Evolutionary conservation across 2,888 invertebrate genomes (phyloP), one percentile per base, ranked within the genome.

Genomic region (Himalopsyche anomala): DNA sequence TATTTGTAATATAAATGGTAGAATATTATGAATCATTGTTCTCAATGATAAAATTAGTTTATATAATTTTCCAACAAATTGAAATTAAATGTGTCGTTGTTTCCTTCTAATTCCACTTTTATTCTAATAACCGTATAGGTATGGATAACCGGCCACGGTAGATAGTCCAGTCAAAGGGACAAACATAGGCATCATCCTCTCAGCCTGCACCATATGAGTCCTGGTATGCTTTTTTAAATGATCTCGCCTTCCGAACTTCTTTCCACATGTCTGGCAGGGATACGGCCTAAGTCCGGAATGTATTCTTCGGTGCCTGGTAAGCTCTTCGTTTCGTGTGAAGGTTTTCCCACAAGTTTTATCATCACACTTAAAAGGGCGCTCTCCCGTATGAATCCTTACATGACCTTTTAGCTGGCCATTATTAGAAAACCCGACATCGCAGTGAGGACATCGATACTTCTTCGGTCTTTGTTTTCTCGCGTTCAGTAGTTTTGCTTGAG

Each of bases 141-240:
- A 95, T 0, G 93, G 93, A 81, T 92, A 93, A 0, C 91, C 91
- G 5, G 89, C 89, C 11, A 92, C 90, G 88, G 92, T 92, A 0
- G 92, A 91, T 4, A 93, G 90, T 0, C 94, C 94, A 40, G 94
- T 94, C 84, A 95, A 90, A 55, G 95, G 94, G 84, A 95, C 93
- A 87, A 94, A 94, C 15, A 95, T 93, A 6, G 94, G 94, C 92
- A 94, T 93, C 92, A 95, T 92, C 86, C 94, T 93, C 88, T 94
- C 94, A 38, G 94, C 94, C 87, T 94, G 94, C 19, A 94, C 91
- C 89, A 92, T 93, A 90, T 99, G 98, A 0, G 98, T 98, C 90
- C 97, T 95, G 86, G 96, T 96, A 90, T 99, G 99, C 90, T 99
- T 99, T 92, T 98, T 98, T 86, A 99, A 93, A 91, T 99, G 99